Base-by-base conservation (phyloP, 2,113 vertebrate genomes). In the Chaetodon auriga region DNA sequence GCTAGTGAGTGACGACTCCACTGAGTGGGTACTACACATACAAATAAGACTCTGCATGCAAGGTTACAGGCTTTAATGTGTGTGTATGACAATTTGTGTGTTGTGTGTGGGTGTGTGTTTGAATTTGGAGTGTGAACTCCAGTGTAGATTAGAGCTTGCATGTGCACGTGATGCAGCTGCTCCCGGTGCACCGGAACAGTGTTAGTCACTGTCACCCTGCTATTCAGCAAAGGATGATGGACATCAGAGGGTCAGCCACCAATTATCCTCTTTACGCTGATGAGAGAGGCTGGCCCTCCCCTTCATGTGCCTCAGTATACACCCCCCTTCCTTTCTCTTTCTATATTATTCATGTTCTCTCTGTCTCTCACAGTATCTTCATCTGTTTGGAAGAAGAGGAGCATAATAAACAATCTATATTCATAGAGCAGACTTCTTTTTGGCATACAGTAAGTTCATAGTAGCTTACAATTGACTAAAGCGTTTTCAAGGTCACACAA, bases 241-340 rank as follows among this genome's bases (percentile, higher is more conserved):
- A 82, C 21, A 38, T 86, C 21, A 3, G 45, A 68, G 75, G 78
- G 87, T 85, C 83, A 74, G 86, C 72, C 63, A 19, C 82, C 82
- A 89, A 90, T 92, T 90, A 94, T 90, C 80, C 90, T 89, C 88
- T 89, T 82, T 46, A 81, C 70, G 15, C 51, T 60, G 75, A 80
- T 82, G 78, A 82, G 66, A 78, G 73, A 78, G 55, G 58, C 75
- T 18, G 9, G 23, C 45, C 58, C 30, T 71, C 68, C 55, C 58
- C 61, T 69, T 53, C 70, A 69, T 55, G 18, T 19, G 35, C 60
- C 51, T 66, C 75, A 21, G 7, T 72, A 54, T 21, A 51, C 4
- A 66, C 70, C 62, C 61, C 16, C 48, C 57, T 79, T 53, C 41
- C 49, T 73, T 30, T 79, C 16, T 76, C 51, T 57, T 43, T 48